These are phyloP conservation scores for Leptogaster cylindrica DNA, from an alignment of 2,888 invertebrate species.

Conservation along the genomic window DNA sequence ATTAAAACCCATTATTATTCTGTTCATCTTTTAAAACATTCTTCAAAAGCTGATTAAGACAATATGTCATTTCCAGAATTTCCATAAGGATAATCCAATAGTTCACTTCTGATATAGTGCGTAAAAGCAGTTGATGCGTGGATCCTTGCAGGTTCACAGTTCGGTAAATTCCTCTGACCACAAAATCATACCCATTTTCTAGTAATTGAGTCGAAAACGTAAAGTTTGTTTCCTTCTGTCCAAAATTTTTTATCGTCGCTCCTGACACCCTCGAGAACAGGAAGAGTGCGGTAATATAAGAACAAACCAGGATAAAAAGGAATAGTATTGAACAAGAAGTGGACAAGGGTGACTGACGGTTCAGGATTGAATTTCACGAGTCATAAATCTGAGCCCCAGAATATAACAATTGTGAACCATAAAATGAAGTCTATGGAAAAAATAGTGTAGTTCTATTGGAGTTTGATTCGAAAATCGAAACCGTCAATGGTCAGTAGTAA, in stretches of 20 bases:
- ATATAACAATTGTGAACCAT: too few relatives aligned
- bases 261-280: background rate
- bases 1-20: too few relatives aligned
- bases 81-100: too few relatives aligned
- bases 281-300: background rate
- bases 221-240: conserved; percentile 16
- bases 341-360: conserved; percentile 30
- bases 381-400: conserved; percentile 36
- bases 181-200: conserved; percentile 14
- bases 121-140: too few relatives aligned
- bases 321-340: conserved; percentile 18
- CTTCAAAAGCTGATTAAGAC: too few relatives aligned
- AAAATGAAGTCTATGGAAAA: too few relatives aligned
- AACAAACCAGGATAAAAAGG: background rate
- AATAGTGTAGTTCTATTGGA: too few relatives aligned
- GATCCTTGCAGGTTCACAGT: conserved; percentile 27
- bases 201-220: conserved; percentile 12
- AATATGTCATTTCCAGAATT: too few relatives aligned
- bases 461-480: too few relatives aligned
- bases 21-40: too few relatives aligned
- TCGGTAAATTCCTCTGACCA: conserved; percentile 22
- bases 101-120: too few relatives aligned
- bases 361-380: conserved; percentile 36
- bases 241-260: conserved; percentile 14
- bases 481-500: too few relatives aligned